Conservation (phyloP, 2,113 vertebrate species). For the Proterorhinus semilunaris region DNA sequence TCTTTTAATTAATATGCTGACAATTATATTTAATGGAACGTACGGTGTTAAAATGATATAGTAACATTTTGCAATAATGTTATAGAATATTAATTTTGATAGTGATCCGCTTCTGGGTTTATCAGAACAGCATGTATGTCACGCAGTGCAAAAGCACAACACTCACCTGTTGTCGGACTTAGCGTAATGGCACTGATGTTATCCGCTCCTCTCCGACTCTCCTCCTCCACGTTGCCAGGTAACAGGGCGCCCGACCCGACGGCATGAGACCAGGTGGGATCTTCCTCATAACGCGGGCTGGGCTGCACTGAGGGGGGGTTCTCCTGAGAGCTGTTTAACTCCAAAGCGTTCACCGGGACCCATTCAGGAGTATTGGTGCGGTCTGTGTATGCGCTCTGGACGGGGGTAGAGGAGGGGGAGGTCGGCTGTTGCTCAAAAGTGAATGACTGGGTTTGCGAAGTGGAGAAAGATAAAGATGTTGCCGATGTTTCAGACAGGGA, state of each 20-base stretch:
- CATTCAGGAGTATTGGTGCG: constrained; percentile 10
- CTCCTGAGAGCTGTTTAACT: constrained; percentile 47
- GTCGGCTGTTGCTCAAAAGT: constrained; percentile 5
- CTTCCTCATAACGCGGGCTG: constrained; percentile 43
- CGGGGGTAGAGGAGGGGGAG: not conserved
- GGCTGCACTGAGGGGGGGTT: constrained; percentile 29
- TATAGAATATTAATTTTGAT: too few species aligned
- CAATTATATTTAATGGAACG: too few species aligned
- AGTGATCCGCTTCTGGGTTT: too few species aligned
- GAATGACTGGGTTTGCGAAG: constrained; percentile 15
- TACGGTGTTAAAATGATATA: too few species aligned
- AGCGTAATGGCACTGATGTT: constrained; percentile 53
- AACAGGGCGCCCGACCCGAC: constrained; percentile 63
- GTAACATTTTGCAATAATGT: too few species aligned
- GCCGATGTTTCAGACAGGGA: constrained; percentile 5
- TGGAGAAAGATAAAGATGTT: constrained; percentile 1
- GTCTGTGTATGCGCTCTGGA: constrained; percentile 30
- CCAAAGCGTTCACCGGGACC: constrained; percentile 45
- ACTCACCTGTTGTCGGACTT: constrained; percentile 59
- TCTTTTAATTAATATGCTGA: too few species aligned
- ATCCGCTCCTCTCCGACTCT: constrained; percentile 46
- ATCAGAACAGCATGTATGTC: too few species aligned
- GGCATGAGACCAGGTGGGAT: constrained; percentile 58
- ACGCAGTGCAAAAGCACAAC: not conserved
- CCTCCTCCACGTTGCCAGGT: constrained; percentile 65